A percentile compares a stretch with the other conserved stretches of the same genome.
Conservation (phyloP, 92 coral and sea anemone genomes). For the Porites evermanni region DNA sequence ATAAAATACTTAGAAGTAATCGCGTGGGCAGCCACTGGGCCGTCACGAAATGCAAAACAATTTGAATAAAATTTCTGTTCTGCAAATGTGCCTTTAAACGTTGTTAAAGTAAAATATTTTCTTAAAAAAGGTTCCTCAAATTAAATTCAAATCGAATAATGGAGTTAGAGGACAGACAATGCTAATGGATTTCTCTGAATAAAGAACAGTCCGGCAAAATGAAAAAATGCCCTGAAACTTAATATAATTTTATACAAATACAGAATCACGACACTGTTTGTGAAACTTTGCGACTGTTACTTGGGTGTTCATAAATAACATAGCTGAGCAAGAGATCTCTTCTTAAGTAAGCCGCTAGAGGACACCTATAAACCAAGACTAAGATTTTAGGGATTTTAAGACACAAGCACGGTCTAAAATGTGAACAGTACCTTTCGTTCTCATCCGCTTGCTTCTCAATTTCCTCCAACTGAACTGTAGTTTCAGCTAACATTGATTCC, state of each 20-base stretch:
- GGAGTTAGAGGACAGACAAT: no score
- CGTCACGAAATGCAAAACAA: constrained; percentile 24
- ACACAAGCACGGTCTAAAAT: background rate
- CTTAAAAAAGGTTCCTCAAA: background rate
- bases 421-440: constrained; percentile 84
- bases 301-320: background rate
- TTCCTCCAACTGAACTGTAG: constrained; percentile 59
- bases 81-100: background rate
- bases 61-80: constrained; percentile 17
- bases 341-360: background rate
- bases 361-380: background rate
- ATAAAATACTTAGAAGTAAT: background rate
- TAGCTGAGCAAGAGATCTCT: background rate
- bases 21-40: background rate
- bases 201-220: background rate
- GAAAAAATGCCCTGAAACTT: background rate
- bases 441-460: constrained; percentile 95
- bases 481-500: constrained; percentile 90
- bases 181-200: background rate
- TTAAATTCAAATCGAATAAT: background rate
- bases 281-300: background rate
- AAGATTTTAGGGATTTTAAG: background rate
- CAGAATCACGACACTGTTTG: background rate
- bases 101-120: background rate
- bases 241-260: background rate